Base-by-base conservation (phyloP, 2,797 vertebrate species). In the Hippoglossus hippoglossus region DNA sequence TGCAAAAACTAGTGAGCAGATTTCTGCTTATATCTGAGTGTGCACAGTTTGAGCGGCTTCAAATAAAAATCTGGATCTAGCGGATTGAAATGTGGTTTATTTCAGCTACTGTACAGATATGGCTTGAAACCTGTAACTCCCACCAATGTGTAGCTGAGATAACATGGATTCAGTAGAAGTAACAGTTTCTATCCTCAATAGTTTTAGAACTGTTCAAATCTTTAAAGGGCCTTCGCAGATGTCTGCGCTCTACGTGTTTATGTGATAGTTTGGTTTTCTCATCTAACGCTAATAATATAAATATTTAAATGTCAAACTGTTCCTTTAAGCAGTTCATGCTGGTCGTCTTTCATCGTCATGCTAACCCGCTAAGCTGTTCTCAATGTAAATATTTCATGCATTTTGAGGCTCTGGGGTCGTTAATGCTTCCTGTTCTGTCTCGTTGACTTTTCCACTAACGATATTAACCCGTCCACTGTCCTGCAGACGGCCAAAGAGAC, bases 401-500 rank as follows among this genome's bases (percentile, higher is more conserved):
- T 31, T 77, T 66, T 28, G 8, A 56, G n/a, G 13, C 60, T 61
- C 36, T 53, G 21, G 36, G 36, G 1, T 25, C 12, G 16, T 67
- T 71, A 0, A 8, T 77, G 0, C 10, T 46, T 31, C 63, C 15
- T 73, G 34, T 44, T 2, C 16, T n/a, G 36, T 39, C 36, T 3
- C 24, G 10, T 28, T 60, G 59, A 36, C 36, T 70, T 75, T 57
- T 58, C 18, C 6, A 62, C 79, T 77, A 73, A 85, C 71, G 73
- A 24, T 36, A 71, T 52, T 0, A 71, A 56, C 71, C 58, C 46
- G 50, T 79, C 75, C 74, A 71, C 63, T 86, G 67, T 87, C 65
- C 83, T 65, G 69, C 88, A 92, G 90, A 82, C 69, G 75, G 73
- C 49, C 71, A 77, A 21, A 47, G 76, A 83, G 2, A 26, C 26